Conservation (phyloP, 2,797 vertebrate genomes). For the Alcedo quadribrachys region DNA sequence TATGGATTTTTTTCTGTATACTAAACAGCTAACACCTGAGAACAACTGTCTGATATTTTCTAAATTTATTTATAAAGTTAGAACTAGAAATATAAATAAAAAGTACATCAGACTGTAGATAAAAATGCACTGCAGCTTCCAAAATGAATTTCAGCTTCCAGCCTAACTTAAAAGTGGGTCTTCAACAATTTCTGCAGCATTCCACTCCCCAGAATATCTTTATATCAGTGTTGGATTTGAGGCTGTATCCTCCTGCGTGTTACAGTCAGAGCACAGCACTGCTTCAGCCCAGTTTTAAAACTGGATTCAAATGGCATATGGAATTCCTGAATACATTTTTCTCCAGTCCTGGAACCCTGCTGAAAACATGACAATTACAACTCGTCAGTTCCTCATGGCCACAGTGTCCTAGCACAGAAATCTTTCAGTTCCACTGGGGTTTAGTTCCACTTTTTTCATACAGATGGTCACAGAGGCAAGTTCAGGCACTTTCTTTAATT, state of each 20-base stretch:
- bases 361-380: background rate
- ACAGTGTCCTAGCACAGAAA: background rate
- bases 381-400: background rate
- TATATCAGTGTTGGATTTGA: conserved; percentile 31
- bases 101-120: background rate
- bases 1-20: background rate
- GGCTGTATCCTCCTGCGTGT: conserved; percentile 38
- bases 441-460: background rate
- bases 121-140: conserved; percentile 7
- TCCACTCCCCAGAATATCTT: conserved; percentile 62
- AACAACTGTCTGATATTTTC: background rate
- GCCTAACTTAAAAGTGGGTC: background rate
- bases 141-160: conserved; percentile 29
- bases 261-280: background rate
- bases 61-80: conserved; percentile 8
- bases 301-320: background rate
- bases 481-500: background rate
- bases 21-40: background rate
- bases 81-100: background rate
- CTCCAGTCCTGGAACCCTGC: background rate
- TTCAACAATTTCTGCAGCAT: conserved; percentile 34
- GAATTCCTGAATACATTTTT: background rate
- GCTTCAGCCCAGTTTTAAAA: conserved; percentile 54
- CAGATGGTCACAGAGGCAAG: background rate
- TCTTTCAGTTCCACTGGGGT: background rate